Conservation (phyloP, 1,140 invertebrate genomes). For the Musca domestica region DNA sequence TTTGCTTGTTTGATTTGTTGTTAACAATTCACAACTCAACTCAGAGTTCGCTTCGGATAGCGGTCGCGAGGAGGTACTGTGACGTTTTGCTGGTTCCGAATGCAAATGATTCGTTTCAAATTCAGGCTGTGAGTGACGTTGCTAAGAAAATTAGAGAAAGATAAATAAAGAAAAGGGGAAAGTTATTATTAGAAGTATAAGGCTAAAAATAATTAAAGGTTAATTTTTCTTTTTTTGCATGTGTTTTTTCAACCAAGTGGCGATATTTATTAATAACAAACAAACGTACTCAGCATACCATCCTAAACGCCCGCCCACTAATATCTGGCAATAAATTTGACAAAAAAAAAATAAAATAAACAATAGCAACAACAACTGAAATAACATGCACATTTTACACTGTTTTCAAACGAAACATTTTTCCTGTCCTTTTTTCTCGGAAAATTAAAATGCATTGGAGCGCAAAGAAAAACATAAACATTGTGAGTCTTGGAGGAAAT, state of each 20-base stretch:
- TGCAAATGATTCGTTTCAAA: constrained; percentile 49
- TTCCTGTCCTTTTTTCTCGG: too few relatives aligned
- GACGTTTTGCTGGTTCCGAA: constrained; percentile 20
- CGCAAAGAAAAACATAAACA: too few relatives aligned
- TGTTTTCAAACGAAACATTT: too few relatives aligned
- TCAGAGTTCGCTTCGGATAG: constrained; percentile 49
- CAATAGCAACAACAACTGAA: too few relatives aligned
- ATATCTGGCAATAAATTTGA: too few relatives aligned
- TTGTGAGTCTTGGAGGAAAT: too few relatives aligned
- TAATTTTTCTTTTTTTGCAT: not conserved
- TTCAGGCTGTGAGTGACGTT: constrained; percentile 60
- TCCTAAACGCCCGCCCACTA: too few relatives aligned
- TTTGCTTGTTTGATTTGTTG: constrained; percentile 27
- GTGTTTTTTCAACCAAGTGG: too few relatives aligned
- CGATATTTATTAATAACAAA: not conserved
- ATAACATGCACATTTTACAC: too few relatives aligned
- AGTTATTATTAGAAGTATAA: not conserved
- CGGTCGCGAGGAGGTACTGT: constrained; percentile 39
- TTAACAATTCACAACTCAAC: constrained; percentile 40
- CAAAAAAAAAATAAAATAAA: too few relatives aligned
- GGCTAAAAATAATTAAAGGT: not conserved
- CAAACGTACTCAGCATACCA: too few relatives aligned
- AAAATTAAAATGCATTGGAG: too few relatives aligned
- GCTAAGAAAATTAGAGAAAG: constrained; percentile 44
- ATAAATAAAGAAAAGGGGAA: not conserved